phyloP scores from a whole-genome alignment of 2,888 invertebrate genomes.

The Drosophila meridiana region DNA sequence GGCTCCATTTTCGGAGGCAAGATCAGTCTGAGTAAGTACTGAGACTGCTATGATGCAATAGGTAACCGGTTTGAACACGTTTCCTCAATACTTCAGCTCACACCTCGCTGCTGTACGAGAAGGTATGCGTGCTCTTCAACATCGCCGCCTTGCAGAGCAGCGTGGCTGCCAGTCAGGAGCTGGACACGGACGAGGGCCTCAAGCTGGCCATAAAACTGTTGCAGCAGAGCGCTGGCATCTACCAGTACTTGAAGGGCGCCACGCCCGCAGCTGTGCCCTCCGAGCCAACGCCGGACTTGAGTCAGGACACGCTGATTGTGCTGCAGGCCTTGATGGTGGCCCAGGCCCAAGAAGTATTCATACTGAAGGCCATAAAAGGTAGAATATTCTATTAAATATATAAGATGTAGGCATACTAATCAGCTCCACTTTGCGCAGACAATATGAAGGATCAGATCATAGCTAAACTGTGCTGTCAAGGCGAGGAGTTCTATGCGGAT shows the following conservation, averaged over 20 bases:
- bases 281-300: slow-evolving; percentile 98
- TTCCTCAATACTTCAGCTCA: slow-evolving; percentile 88
- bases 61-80: slow-evolving; percentile 32
- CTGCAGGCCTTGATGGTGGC: slow-evolving; percentile 96
- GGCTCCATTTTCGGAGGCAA: slow-evolving; percentile 96
- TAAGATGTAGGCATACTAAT: not conserved
- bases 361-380: slow-evolving; percentile 96
- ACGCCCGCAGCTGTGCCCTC: slow-evolving; percentile 94
- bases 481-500: slow-evolving; percentile 97
- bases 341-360: slow-evolving; percentile 99
- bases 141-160: slow-evolving; percentile 97
- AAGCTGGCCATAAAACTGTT: slow-evolving; percentile 96
- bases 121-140: slow-evolving; percentile 97
- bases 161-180: slow-evolving; percentile 93
- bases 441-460: slow-evolving; percentile 97
- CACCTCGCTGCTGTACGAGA: slow-evolving; percentile 95
- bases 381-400: slow-evolving; percentile 8
- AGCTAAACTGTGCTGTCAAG: slow-evolving; percentile 96
- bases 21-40: slow-evolving; percentile 93
- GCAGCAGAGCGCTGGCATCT: slow-evolving; percentile 97
- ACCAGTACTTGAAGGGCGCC: slow-evolving; percentile 92
- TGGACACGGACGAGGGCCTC: slow-evolving; percentile 96
- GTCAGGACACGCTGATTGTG: slow-evolving; percentile 95
- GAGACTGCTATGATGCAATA: slow-evolving; percentile 3
- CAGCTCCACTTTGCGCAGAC: slow-evolving; percentile 85